phyloP scores from a whole-genome alignment of 2,113 vertebrate genomes.

The Cervus canadensis region DNA sequence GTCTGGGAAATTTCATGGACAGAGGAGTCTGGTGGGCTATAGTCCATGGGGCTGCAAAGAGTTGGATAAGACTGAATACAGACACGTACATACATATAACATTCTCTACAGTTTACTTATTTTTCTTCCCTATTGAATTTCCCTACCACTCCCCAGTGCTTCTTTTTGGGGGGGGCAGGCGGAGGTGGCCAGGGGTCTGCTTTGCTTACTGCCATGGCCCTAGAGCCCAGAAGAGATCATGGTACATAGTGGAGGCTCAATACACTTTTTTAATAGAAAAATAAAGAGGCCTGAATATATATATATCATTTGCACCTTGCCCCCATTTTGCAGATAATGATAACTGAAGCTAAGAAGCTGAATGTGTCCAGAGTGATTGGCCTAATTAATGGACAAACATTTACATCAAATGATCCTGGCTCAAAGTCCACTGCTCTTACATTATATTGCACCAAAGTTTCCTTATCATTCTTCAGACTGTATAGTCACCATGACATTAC shows the following conservation, averaged over 20 bases:
- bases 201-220: neutral
- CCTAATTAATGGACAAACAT: neutral
- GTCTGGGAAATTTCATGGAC: neutral
- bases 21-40: neutral
- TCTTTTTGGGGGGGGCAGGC: fast-evolving
- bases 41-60: neutral
- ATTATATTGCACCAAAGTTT: neutral
- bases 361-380: neutral
- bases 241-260: neutral
- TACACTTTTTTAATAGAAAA: neutral
- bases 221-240: neutral
- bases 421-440: neutral
- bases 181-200: neutral
- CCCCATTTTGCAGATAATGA: neutral
- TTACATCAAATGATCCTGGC: neutral
- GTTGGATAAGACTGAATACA: neutral
- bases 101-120: neutral
- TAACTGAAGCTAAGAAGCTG: neutral
- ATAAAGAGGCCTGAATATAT: neutral
- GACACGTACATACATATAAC: neutral
- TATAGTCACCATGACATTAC: neutral
- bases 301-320: neutral
- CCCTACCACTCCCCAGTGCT: neutral
- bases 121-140: neutral
- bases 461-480: neutral